phyloP scores from a whole-genome alignment of 2,113 vertebrate species.

The Lepidothrix coronata region DNA sequence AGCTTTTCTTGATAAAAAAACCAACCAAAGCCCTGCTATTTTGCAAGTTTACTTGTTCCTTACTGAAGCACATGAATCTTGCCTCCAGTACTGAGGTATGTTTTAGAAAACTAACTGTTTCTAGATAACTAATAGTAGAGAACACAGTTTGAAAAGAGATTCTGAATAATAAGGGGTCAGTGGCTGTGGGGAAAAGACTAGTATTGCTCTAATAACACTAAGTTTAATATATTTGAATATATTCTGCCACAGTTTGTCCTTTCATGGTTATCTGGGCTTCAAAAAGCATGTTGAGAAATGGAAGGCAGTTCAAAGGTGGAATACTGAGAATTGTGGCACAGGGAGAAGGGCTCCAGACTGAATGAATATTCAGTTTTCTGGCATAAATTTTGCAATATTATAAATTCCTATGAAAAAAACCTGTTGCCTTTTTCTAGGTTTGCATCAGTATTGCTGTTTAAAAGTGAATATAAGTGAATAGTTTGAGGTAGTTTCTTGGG shows the following conservation, averaged over 20 bases:
- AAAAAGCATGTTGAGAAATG: neutral
- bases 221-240: neutral
- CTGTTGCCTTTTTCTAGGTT: neutral
- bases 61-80: neutral
- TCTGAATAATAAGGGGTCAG: neutral
- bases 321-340: neutral
- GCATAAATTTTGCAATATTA: neutral
- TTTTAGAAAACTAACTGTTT: neutral
- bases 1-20: neutral
- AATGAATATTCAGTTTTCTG: neutral
- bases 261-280: neutral
- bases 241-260: neutral
- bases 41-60: neutral
- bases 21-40: neutral
- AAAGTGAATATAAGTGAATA: neutral
- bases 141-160: neutral
- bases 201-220: neutral
- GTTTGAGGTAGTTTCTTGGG: conserved; percentile 36
- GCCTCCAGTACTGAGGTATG: neutral
- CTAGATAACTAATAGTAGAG: neutral
- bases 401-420: neutral
- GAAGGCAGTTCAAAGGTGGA: neutral
- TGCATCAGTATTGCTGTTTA: neutral
- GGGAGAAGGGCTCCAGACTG: neutral
- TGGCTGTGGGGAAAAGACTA: neutral